Conservation (phyloP, 2,888 invertebrate genomes). For the Dasypogon diadema region DNA sequence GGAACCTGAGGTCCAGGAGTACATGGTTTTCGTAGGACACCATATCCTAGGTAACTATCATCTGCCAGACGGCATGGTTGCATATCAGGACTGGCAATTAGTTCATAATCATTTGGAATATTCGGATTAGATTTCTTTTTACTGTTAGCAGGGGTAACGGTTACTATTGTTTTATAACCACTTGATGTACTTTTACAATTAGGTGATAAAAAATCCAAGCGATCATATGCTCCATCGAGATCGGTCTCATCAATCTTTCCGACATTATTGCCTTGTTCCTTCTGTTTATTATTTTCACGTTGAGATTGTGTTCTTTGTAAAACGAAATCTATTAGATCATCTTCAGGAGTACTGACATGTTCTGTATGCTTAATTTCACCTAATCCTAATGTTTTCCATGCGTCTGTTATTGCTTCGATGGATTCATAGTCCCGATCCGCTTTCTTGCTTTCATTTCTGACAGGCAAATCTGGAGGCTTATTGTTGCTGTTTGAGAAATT, state of each 20-base stretch:
- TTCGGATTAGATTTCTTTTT: constrained; percentile 65
- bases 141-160: constrained; percentile 70
- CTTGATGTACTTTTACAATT: constrained; percentile 78
- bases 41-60: constrained; percentile 85
- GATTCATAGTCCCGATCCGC: constrained; percentile 75
- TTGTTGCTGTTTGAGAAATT: constrained; percentile 46
- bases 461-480: constrained; percentile 62
- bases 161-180: constrained; percentile 79
- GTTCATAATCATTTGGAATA: constrained; percentile 81
- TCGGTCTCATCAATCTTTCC: constrained; percentile 64
- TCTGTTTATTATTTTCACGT: constrained; percentile 70
- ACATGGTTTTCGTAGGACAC: constrained; percentile 78
- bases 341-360: constrained; percentile 65
- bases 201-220: constrained; percentile 84
- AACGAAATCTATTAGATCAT: constrained; percentile 67
- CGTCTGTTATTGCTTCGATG: constrained; percentile 81
- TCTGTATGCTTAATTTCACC: constrained; percentile 81
- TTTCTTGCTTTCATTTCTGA: constrained; percentile 61
- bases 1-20: constrained; percentile 72
- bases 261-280: constrained; percentile 68
- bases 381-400: constrained; percentile 85
- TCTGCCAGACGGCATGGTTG: constrained; percentile 80
- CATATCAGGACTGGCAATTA: constrained; percentile 76
- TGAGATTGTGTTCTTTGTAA: constrained; percentile 67
- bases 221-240: constrained; percentile 73